Evolutionary conservation across 2,888 invertebrate genomes (phyloP).

Genomic region (Chromoteleia sp.): DNA sequence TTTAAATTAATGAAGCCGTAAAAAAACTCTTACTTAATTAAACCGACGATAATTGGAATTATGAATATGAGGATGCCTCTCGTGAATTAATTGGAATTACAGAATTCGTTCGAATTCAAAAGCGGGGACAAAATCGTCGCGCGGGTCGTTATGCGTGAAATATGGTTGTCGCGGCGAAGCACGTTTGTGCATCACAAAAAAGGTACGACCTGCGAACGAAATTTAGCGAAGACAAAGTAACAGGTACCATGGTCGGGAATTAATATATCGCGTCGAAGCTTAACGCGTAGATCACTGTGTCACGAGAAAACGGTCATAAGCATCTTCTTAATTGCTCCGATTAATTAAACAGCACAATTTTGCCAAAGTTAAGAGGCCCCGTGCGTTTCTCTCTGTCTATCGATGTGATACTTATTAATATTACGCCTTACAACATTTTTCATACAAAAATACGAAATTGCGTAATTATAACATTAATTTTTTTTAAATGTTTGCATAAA

Average conservation of each 20-base stretch:
- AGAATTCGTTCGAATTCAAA: conserved; percentile 15
- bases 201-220: conserved; percentile 50
- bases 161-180: conserved; percentile 44
- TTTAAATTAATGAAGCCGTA: conserved; percentile 56
- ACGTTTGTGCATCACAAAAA: conserved; percentile 45
- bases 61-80: conserved; percentile 33
- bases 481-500: too few relatives aligned
- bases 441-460: not conserved
- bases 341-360: conserved; percentile 82
- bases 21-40: conserved; percentile 49
- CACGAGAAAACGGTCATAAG: conserved; percentile 62
- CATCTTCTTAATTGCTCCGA: conserved; percentile 81
- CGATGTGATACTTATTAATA: conserved; percentile 48
- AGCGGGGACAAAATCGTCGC: conserved; percentile 30
- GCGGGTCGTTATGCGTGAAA: conserved; percentile 49
- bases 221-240: conserved; percentile 58
- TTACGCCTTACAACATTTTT: not conserved
- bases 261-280: conserved; percentile 56
- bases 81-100: conserved; percentile 39
- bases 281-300: conserved; percentile 64
- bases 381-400: conserved; percentile 76
- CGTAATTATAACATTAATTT: not conserved
- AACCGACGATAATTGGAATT: conserved; percentile 48
- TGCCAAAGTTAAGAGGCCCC: conserved; percentile 79
- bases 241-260: conserved; percentile 35